Base-by-base conservation (phyloP, 2,888 invertebrate species). In the Reticulitermes lucifugus region DNA sequence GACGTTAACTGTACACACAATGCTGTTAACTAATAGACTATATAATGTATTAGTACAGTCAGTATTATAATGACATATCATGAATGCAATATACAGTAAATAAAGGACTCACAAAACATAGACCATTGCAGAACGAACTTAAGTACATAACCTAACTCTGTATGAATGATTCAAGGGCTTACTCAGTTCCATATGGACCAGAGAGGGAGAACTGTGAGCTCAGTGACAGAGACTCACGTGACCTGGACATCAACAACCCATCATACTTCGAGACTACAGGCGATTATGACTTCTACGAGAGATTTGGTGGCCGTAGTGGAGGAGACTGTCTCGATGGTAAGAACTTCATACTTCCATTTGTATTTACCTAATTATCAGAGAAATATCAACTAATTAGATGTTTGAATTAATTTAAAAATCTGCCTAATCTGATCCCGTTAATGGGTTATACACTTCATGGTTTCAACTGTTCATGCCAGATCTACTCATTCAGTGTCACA, bases 151-250 rank as follows among this genome's bases (percentile, higher is more conserved):
- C 55, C 1, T 18, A 65, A 65, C 3, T n/a, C 9, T n/a, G 9
- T 65, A 25, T 65, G 4, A n/a, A 41, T 41, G 46, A 2, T 89
- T 89, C 86, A 89, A 94, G 94, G 90, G 91, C 92, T 87, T 91
- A 92, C 83, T 91, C 92, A 51, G 93, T 93, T 65, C 93, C 94
- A 21, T 96, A 93, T 88, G 93, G 92, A 3, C 87, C 88, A 9
- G 95, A 95, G 87, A 91, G 95, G 60, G 97, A 97, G 88, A 98
- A 98, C 90, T 98, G 98, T 89, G 98, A 98, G 90, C 92, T 98
- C 12, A 97, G 97, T 89, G 97, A 98, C 89, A 93, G 96, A 80
- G 97, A 97, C 89, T 95, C 96, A 0, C 92, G 96, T 84, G 96
- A 97, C 89, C 91, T 97, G 89, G 97, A 97, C 89, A 93, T 96